Conservation (phyloP, 2,113 vertebrate species). For the Pseudolaguvia tuberculata region DNA sequence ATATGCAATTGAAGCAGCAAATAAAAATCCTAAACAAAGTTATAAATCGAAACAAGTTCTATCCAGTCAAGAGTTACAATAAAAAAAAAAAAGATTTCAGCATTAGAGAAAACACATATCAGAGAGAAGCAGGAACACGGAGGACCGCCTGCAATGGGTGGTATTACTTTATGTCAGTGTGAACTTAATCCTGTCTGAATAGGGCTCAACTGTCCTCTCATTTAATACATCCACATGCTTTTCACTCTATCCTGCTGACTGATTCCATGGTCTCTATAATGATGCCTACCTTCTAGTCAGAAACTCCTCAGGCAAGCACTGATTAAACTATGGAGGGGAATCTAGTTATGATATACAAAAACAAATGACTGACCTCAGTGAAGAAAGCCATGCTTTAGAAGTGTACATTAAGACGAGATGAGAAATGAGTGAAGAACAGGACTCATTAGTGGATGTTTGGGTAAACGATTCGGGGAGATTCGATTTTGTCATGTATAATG, state of each 20-base stretch:
- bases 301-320: too few relatives aligned
- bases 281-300: background rate
- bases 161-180: background rate
- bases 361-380: background rate
- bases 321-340: background rate
- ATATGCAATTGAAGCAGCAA: background rate
- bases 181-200: conserved; percentile 1
- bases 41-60: background rate
- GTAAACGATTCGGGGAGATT: conserved; percentile 7
- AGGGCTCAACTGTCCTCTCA: background rate
- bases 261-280: background rate
- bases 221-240: background rate
- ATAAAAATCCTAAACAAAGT: background rate
- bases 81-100: background rate
- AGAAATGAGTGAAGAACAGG: conserved; percentile 11
- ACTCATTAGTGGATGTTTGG: conserved; percentile 5
- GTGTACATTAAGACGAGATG: background rate
- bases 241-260: background rate
- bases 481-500: conserved; percentile 23
- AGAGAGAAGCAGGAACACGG: background rate
- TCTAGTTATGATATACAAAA: conserved; percentile 13
- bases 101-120: background rate
- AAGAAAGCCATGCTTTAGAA: background rate
- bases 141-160: background rate
- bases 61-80: background rate